Evolutionary conservation across 2,797 vertebrate species (phyloP).

Genomic region (Labeo calbasu): DNA sequence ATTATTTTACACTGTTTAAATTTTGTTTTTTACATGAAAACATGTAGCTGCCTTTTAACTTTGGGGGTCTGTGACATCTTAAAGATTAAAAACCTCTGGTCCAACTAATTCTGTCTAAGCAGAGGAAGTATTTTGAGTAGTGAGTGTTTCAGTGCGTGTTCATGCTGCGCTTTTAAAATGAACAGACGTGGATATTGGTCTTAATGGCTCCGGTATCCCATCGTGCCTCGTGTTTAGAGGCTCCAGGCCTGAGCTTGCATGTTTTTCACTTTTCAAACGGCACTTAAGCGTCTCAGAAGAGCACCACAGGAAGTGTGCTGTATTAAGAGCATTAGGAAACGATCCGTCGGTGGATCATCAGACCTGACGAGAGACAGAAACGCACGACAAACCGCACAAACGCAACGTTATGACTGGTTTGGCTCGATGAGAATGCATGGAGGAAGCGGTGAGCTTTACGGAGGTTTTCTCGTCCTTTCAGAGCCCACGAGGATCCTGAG

Average conservation of each 20-base stretch:
- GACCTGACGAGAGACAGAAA: not conserved
- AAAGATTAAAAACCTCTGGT: too few relatives aligned
- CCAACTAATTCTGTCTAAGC: too few relatives aligned
- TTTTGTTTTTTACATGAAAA: not conserved
- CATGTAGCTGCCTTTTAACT: too few relatives aligned
- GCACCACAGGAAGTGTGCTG: conserved; percentile 36
- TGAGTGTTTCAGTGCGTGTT: not conserved
- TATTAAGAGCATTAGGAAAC: conserved; percentile 2
- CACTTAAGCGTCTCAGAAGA: conserved; percentile 50
- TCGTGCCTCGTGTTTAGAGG: conserved; percentile 30
- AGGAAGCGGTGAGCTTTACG: too few relatives aligned
- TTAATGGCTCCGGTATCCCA: conserved; percentile 13
- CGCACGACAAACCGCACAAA: too few relatives aligned
- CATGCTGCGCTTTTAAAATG: not conserved
- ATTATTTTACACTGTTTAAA: not conserved
- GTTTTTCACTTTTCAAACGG: conserved; percentile 32
- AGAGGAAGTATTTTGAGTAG: not conserved
- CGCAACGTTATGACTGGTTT: not conserved
- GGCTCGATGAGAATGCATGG: not conserved
- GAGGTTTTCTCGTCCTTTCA: conserved; percentile 63
- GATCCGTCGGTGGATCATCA: not conserved
- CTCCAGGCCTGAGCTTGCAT: conserved; percentile 37
- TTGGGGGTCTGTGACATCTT: not conserved
- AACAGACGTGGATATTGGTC: not conserved
- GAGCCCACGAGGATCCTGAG: conserved; percentile 93